Evolutionary conservation across 2,113 vertebrate genomes (phyloP).

Genomic region (Larimichthys crocea): DNA sequence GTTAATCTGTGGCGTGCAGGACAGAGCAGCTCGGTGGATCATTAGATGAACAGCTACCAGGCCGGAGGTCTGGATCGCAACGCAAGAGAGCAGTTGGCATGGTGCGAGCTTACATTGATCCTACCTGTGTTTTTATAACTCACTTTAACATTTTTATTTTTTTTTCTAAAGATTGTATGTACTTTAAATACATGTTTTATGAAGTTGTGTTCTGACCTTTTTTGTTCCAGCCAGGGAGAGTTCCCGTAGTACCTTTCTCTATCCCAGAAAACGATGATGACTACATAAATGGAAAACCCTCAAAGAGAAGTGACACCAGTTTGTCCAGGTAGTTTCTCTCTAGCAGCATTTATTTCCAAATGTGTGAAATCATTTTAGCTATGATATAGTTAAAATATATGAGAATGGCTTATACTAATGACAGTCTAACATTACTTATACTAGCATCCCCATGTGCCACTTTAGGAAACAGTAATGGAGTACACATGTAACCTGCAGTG

Average conservation of each 20-base stretch:
- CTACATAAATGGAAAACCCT: conserved; percentile 25
- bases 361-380: too few species aligned
- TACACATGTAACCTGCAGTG: background rate
- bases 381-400: too few species aligned
- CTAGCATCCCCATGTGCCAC: background rate
- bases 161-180: background rate
- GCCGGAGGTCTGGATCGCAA: conserved; percentile 75
- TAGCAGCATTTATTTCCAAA: background rate
- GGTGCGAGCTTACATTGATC: conserved; percentile 53
- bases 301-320: conserved; percentile 57
- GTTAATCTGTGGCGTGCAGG: conserved; percentile 52
- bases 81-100: conserved; percentile 66
- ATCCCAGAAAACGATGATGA: conserved; percentile 79
- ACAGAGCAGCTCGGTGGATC: conserved; percentile 56
- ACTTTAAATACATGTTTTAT: background rate
- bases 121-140: background rate
- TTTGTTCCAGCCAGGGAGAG: conserved; percentile 73
- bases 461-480: background rate
- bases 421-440: background rate
- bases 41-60: conserved; percentile 66
- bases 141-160: too few species aligned
- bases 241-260: conserved; percentile 77
- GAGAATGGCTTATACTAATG: background rate
- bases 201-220: background rate
- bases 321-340: conserved; percentile 71